Percentiles rank a stretch among this genome's conserved stretches.
Evolutionary conservation across 2,797 vertebrate species (phyloP).

Genomic region (Nasua narica): DNA sequence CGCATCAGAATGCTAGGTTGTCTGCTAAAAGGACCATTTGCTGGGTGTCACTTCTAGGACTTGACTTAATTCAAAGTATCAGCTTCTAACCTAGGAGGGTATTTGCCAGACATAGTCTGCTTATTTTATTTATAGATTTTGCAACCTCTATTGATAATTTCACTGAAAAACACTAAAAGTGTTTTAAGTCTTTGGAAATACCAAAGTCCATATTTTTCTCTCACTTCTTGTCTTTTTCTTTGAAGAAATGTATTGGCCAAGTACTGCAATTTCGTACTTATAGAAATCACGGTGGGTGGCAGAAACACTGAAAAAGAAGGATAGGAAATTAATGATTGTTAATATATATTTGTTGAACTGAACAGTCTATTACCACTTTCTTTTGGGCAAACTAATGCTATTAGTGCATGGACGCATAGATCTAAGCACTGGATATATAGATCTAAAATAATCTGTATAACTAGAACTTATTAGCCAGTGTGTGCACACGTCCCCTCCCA

Average conservation of each 20-base stretch:
- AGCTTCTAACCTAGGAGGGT: background rate
- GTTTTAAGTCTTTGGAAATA: slow-evolving; percentile 22
- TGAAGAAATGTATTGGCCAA: background rate
- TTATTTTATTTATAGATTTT: slow-evolving; percentile 19
- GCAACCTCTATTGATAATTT: background rate
- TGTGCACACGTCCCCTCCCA: accelerated
- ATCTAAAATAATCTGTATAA: background rate
- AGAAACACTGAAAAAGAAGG: background rate
- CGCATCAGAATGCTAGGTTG: background rate
- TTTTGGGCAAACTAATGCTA: background rate
- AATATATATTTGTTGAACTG: background rate
- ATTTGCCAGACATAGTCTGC: background rate
- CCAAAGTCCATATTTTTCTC: background rate
- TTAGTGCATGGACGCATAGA: background rate
- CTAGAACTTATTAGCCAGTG: background rate
- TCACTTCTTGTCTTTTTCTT: background rate
- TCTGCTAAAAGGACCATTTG: background rate
- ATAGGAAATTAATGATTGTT: background rate
- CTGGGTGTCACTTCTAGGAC: background rate
- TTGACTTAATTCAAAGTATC: background rate
- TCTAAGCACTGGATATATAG: background rate
- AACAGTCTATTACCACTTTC: background rate
- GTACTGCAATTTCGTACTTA: background rate
- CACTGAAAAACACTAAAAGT: background rate
- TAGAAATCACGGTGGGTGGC: background rate